A percentile compares a stretch with the other conserved stretches of the same genome.
Conservation (phyloP, 2,888 invertebrate species). For the Idaea aversata region DNA sequence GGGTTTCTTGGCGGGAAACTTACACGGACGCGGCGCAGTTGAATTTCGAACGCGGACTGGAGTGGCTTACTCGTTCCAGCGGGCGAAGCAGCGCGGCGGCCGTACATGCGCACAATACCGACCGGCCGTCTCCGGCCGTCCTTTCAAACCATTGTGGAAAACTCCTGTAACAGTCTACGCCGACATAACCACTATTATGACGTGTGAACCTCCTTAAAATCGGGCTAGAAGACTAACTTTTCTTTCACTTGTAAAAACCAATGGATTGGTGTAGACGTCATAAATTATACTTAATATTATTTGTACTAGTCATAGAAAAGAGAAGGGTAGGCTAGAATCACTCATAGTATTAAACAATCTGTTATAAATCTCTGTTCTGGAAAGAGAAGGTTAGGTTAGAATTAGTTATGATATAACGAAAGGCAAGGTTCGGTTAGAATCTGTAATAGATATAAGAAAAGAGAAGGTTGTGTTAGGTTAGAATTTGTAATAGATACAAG, state of each 20-base stretch:
- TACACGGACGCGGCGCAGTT: slow-evolving; percentile 43
- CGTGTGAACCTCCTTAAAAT: not conserved
- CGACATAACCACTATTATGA: slow-evolving; percentile 6
- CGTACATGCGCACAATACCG: slow-evolving; percentile 69
- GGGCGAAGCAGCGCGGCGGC: slow-evolving; percentile 50
- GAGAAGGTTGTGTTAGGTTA: no score
- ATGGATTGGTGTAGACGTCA: no score
- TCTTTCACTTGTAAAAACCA: not conserved
- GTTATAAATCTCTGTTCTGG: no score
- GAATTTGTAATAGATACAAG: no score
- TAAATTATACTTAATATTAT: not conserved
- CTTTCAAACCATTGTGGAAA: slow-evolving; percentile 62
- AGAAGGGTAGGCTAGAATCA: no score
- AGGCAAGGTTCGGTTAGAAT: no score
- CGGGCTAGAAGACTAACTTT: not conserved
- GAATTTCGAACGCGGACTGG: slow-evolving; percentile 58
- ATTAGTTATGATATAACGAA: no score
- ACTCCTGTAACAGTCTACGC: slow-evolving; percentile 59
- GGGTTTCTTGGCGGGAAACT: slow-evolving; percentile 33
- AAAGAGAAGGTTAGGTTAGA: no score
- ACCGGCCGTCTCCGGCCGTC: slow-evolving; percentile 41
- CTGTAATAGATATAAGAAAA: no score
- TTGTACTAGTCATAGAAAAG: not conserved
- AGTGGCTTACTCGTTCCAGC: slow-evolving; percentile 45
- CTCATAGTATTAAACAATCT: no score